Conservation (phyloP, 2,888 invertebrate species). For the Heteromurus nitidus region DNA sequence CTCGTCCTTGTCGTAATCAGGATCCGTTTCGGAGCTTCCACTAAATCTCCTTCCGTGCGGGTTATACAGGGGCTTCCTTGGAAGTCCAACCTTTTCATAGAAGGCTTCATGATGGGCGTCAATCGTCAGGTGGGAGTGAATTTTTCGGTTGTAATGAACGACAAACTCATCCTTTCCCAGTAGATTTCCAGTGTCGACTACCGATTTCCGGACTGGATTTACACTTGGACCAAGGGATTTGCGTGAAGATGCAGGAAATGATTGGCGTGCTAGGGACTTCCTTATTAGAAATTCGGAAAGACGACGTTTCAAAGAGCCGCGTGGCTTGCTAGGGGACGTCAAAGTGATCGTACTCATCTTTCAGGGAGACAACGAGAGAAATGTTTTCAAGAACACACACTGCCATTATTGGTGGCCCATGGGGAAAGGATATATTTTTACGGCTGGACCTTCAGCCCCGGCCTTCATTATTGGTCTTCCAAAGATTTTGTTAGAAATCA, state of each 20-base stretch:
- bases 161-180: not conserved
- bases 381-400: not conserved
- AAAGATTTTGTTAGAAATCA: not conserved
- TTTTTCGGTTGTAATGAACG: conserved; percentile 26
- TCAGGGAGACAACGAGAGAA: too few relatives aligned
- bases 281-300: conserved; percentile 3
- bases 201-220: conserved; percentile 26
- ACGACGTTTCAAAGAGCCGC: conserved; percentile 4
- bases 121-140: conserved; percentile 23
- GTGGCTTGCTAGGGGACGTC: not conserved
- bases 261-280: not conserved
- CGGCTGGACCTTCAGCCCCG: not conserved
- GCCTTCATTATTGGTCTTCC: not conserved
- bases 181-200: not conserved
- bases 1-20: conserved; percentile 12
- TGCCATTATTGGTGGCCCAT: not conserved
- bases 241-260: not conserved
- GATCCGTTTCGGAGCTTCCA: conserved; percentile 20
- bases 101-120: conserved; percentile 29
- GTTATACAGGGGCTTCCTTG: conserved; percentile 28
- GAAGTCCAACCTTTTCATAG: conserved; percentile 20
- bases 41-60: conserved; percentile 25
- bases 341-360: not conserved
- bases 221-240: conserved; percentile 2
- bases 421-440: not conserved